phyloP scores from a whole-genome alignment of 2,888 invertebrate species.

The Tachina fera region DNA sequence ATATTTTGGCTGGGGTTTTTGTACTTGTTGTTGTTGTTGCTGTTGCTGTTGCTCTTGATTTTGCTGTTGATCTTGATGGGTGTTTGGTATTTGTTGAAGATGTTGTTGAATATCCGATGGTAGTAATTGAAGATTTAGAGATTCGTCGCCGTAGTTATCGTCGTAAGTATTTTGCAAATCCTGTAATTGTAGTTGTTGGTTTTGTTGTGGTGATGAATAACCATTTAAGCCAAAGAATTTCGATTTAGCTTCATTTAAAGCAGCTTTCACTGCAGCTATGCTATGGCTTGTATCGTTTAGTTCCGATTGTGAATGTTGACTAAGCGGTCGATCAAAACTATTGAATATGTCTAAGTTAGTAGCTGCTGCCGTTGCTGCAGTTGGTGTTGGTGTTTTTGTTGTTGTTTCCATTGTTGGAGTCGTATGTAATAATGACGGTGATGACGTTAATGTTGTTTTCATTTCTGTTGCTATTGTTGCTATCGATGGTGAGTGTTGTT shows the following conservation, averaged over 20 bases:
- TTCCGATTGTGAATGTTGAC: constrained; percentile 76
- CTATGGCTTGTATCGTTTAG: constrained; percentile 78
- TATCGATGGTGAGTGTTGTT: constrained; percentile 47
- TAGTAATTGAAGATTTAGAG: constrained; percentile 60
- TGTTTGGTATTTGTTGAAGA: constrained; percentile 31
- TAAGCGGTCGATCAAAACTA: constrained; percentile 74
- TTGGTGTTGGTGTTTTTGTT: constrained; percentile 14
- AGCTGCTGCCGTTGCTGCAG: constrained; percentile 44
- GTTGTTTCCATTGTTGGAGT: constrained; percentile 55
- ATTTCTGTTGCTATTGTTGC: constrained; percentile 40
- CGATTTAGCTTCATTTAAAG: constrained; percentile 82
- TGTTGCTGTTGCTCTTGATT: constrained; percentile 29
- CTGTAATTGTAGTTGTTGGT: constrained; percentile 33
- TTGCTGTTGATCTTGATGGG: constrained; percentile 38
- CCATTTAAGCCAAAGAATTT: constrained; percentile 82
- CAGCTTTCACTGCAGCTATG: constrained; percentile 81
- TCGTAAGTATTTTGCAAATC: constrained; percentile 49
- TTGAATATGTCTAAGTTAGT: constrained; percentile 61
- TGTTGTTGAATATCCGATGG: constrained; percentile 47
- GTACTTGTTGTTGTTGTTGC: constrained; percentile 53
- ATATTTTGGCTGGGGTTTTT: constrained; percentile 76
- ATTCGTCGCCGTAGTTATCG: constrained; percentile 49
- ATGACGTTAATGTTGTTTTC: constrained; percentile 66
- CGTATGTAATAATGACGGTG: constrained; percentile 51
- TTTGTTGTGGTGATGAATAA: constrained; percentile 67